A percentile compares a stretch with the other conserved stretches of the same genome.
These are phyloP conservation scores for Drosophila nannoptera DNA, from an alignment of 1,140 invertebrate genomes.

Conservation along the genomic window DNA sequence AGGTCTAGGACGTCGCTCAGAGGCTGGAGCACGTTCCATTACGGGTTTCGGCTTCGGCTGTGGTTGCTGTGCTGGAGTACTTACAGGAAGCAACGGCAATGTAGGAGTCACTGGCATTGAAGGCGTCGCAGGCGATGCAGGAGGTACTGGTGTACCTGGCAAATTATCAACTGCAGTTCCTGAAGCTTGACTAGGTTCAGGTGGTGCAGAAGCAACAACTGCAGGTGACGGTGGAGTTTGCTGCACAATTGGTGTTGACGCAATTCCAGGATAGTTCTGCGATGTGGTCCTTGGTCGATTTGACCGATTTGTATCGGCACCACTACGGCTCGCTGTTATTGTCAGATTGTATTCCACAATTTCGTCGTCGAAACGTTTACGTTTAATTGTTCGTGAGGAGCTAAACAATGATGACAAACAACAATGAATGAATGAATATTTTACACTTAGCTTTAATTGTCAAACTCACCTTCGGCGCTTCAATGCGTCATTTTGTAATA, in stretches of 20 bases:
- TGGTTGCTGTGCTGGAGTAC: slow-evolving; percentile 18
- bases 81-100: slow-evolving; percentile 19
- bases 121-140: slow-evolving; percentile 34
- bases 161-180: slow-evolving; percentile 59
- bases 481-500: slow-evolving; percentile 73
- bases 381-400: slow-evolving; percentile 95
- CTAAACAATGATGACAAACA: slow-evolving; percentile 78
- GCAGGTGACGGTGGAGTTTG: slow-evolving; percentile 45
- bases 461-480: slow-evolving; percentile 69
- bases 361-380: slow-evolving; percentile 98
- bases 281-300: slow-evolving; percentile 81
- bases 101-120: slow-evolving; percentile 24
- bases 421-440: background rate
- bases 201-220: slow-evolving; percentile 56
- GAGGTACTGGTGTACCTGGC: slow-evolving; percentile 35
- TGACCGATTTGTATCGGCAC: slow-evolving; percentile 80
- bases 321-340: slow-evolving; percentile 82
- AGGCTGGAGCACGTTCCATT: slow-evolving; percentile 48
- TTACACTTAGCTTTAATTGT: slow-evolving; percentile 14
- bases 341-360: slow-evolving; percentile 92
- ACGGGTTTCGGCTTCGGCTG: slow-evolving; percentile 31
- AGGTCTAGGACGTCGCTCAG: slow-evolving; percentile 46
- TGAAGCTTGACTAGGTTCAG: slow-evolving; percentile 61
- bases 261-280: slow-evolving; percentile 80
- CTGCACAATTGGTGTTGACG: slow-evolving; percentile 73